Evolutionary conservation across 2,113 vertebrate species (phyloP).

Genomic region (Lates calcarifer): DNA sequence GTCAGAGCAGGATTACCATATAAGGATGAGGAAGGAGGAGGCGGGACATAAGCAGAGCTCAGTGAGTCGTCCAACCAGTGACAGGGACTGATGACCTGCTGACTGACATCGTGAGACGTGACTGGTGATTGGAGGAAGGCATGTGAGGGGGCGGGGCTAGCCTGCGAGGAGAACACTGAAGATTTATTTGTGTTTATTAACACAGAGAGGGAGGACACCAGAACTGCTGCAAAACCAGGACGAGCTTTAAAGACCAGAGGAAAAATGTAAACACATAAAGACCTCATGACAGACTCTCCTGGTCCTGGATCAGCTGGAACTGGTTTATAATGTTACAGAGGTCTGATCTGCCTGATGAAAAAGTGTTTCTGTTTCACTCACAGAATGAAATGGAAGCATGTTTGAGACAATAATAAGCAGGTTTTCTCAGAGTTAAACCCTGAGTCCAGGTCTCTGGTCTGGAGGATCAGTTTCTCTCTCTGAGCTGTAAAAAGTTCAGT

Average conservation of each 20-base stretch:
- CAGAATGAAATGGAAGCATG: too few relatives aligned
- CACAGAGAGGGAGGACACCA: neutral
- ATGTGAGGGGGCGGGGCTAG: conserved; percentile 15
- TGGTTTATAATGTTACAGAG: too few relatives aligned
- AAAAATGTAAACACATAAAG: too few relatives aligned
- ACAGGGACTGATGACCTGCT: conserved; percentile 64
- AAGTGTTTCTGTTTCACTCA: too few relatives aligned
- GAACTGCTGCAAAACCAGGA: neutral
- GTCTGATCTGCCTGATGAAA: too few relatives aligned
- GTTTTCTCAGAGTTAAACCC: too few relatives aligned
- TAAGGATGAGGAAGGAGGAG: conserved; percentile 63
- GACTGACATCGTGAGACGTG: neutral
- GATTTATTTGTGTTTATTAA: neutral
- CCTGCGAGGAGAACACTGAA: neutral
- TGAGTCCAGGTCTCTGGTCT: too few relatives aligned
- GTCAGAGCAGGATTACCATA: conserved; percentile 65
- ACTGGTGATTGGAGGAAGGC: conserved; percentile 21
- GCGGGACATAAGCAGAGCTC: conserved; percentile 46
- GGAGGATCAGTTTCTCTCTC: too few relatives aligned
- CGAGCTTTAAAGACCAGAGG: too few relatives aligned
- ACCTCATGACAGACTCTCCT: too few relatives aligned
- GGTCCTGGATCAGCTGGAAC: neutral
- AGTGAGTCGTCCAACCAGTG: conserved; percentile 79
- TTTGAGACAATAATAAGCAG: too few relatives aligned
- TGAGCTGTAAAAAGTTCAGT: too few relatives aligned